Base-by-base conservation (phyloP, 2,113 vertebrate genomes). In the Capreolus pygargus region DNA sequence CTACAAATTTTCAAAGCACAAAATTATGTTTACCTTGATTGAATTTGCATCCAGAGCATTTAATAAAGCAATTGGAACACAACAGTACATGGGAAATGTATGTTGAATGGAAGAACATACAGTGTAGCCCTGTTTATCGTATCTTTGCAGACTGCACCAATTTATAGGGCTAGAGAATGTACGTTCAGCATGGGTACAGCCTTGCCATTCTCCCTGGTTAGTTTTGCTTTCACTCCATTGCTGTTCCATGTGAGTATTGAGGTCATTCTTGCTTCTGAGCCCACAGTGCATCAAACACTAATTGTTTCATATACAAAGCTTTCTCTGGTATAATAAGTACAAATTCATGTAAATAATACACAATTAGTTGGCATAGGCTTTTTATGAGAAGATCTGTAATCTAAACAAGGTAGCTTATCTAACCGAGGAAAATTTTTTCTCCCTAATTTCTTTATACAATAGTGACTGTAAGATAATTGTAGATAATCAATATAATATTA, bases 51-150 rank as follows among this genome's bases (percentile, higher is more conserved):
- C 10, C 54, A 12, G 11, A 13, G 1, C 36, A n/a, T 54, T 39
- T 45, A 50, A 28, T 27, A n/a, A 57, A 70, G 67, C 6, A 27
- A 19, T 19, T 43, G 23, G 30, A 39, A 9, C 21, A 16, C 11
- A 13, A 15, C 23, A 12, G 19, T 4, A 16, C 50, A 7, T 25
- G 54, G 21, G 3, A 14, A 47, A 39, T 7, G 3, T 64, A 11
- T 21, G 5, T 25, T n/a, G 15, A 14, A 21, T 25, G 1, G 7
- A 16, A 45, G 11, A 4, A 9, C 23, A 9, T 13, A 10, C 0
- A 13, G 33, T 7, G 30, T 27, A 19, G 8, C 2, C 93, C 50
- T 76, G 23, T 30, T 2, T 4, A 5, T 14, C 3, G 0, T 0
- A 0, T 1, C 61, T 21, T 6, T 7, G 3, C 5, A 11, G n/a